Conservation (phyloP, 2,888 invertebrate species). For the Nasonovia ribisnigri region DNA sequence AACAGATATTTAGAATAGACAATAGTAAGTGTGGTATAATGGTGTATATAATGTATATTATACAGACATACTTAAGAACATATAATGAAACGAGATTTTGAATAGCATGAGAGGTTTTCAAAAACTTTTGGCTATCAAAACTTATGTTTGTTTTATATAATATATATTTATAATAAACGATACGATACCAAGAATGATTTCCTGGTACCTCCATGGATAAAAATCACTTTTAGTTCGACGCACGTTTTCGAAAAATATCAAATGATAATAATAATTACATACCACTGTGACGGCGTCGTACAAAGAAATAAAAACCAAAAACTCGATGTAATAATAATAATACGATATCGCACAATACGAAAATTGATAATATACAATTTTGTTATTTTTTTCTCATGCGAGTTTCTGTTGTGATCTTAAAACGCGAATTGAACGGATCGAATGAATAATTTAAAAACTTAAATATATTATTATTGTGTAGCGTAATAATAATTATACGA, state of each 20-base stretch:
- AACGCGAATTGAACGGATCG: neutral
- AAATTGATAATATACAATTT: neutral
- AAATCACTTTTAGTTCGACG: neutral
- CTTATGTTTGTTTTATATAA: neutral
- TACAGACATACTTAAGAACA: neutral
- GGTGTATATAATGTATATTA: neutral
- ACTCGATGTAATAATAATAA: neutral
- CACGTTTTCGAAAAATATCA: neutral
- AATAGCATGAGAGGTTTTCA: neutral
- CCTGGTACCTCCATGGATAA: neutral
- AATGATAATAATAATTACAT: neutral
- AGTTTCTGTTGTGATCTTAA: neutral
- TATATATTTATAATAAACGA: neutral
- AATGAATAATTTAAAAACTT: neutral
- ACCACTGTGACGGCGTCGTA: neutral
- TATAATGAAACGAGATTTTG: neutral
- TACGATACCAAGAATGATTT: conserved; percentile 21
- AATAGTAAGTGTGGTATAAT: neutral
- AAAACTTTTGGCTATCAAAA: neutral
- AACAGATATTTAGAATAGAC: neutral
- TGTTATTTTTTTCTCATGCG: neutral
- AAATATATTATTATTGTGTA: neutral
- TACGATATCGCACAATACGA: conserved; percentile 16
- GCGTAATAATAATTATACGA: neutral
- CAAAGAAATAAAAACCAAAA: neutral